These are phyloP conservation scores for Conger conger DNA, from an alignment of 2,113 vertebrate genomes.

Conservation along the genomic window DNA sequence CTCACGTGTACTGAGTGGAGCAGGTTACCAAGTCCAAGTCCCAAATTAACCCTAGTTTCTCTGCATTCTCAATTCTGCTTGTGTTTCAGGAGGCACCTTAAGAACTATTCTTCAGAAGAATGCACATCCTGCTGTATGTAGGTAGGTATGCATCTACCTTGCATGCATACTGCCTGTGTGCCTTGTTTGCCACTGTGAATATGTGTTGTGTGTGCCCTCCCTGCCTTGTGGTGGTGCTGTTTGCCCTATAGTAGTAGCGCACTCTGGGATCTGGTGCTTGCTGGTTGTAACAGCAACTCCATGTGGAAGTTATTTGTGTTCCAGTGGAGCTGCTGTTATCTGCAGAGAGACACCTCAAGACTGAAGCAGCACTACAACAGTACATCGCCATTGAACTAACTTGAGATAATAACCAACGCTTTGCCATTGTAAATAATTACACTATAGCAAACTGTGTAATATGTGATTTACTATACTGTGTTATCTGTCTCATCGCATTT, in stretches of 20 bases:
- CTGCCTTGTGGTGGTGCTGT: background rate
- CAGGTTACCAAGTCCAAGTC: conserved; percentile 24
- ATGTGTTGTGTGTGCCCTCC: background rate
- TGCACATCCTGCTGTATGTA: background rate
- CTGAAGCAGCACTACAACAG: background rate
- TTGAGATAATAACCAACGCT: background rate
- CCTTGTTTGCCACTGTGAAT: background rate
- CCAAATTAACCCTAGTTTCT: conserved; percentile 34
- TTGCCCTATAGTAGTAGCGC: background rate
- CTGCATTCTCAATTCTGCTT: conserved; percentile 6
- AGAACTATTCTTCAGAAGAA: background rate
- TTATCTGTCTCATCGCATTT: background rate
- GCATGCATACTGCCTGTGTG: background rate
- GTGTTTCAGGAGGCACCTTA: background rate
- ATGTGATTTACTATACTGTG: background rate
- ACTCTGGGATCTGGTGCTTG: conserved; percentile 48
- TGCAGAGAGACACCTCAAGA: conserved; percentile 55
- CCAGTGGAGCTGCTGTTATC: conserved; percentile 79
- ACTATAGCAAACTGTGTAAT: background rate
- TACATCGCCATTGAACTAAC: background rate
- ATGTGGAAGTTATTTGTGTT: conserved; percentile 71
- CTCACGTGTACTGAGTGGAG: conserved; percentile 42
- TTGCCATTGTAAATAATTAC: background rate
- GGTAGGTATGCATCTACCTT: background rate
- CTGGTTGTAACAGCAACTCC: conserved; percentile 82